These are phyloP conservation scores for Protophormia terraenovae DNA, from an alignment of 2,888 invertebrate species.

Conservation along the genomic window DNA sequence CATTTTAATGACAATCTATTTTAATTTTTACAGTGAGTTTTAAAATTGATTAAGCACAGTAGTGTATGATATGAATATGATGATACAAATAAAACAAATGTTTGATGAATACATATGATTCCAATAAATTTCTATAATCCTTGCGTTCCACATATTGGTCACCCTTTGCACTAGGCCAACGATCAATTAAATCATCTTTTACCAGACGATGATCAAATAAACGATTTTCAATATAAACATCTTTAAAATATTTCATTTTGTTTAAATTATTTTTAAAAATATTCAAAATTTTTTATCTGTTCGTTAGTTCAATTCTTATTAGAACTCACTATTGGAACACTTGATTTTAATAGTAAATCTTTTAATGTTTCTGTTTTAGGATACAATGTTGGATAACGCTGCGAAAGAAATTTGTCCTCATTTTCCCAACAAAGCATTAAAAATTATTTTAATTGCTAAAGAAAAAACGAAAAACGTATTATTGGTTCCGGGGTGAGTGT, in stretches of 20 bases:
- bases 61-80: constrained; percentile 28
- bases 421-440: constrained; percentile 79
- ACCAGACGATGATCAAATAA: constrained; percentile 80
- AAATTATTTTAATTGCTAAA: not conserved
- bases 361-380: constrained; percentile 77
- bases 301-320: not conserved
- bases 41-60: constrained; percentile 26
- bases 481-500: not conserved
- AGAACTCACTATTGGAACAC: constrained; percentile 80
- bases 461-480: not conserved
- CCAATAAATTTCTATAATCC: constrained; percentile 81
- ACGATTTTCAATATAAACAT: constrained; percentile 79
- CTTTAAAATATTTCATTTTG: constrained; percentile 75
- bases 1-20: not conserved
- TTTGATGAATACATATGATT: constrained; percentile 78
- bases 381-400: constrained; percentile 76
- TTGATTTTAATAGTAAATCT: constrained; percentile 77
- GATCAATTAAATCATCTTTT: constrained; percentile 79
- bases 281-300: not conserved
- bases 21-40: constrained; percentile 13
- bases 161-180: constrained; percentile 77
- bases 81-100: constrained; percentile 12
- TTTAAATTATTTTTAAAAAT: not conserved
- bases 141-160: constrained; percentile 77
- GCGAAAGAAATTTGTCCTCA: constrained; percentile 76